Conservation (phyloP, 2,888 invertebrate species). For the Tenthredo notha region DNA sequence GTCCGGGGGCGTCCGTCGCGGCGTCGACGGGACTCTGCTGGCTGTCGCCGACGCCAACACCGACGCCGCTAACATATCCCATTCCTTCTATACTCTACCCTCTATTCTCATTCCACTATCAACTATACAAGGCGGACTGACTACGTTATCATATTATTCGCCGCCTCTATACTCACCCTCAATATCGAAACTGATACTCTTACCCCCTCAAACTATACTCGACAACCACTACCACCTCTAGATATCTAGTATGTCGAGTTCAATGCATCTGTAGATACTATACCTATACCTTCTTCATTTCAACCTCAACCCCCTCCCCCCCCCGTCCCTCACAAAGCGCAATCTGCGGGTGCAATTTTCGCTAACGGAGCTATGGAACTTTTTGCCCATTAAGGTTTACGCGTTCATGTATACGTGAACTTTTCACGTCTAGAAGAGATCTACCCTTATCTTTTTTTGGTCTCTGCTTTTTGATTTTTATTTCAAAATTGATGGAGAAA, state of each 20-base stretch:
- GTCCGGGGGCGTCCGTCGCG: conserved; percentile 66
- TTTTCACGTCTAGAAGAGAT: background rate
- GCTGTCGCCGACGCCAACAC: conserved; percentile 64
- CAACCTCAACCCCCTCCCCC: no score
- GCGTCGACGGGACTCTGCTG: conserved; percentile 70
- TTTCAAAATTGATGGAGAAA: background rate
- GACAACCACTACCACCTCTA: background rate
- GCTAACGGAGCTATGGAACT: background rate
- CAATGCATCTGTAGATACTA: background rate
- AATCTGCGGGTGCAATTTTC: background rate
- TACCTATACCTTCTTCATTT: background rate
- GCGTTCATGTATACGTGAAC: background rate
- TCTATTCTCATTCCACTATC: conserved; percentile 15
- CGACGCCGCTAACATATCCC: conserved; percentile 43
- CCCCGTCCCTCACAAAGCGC: no score
- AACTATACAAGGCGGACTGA: conserved; percentile 5
- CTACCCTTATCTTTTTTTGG: background rate
- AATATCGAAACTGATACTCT: background rate
- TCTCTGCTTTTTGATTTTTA: background rate
- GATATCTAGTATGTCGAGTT: conserved; percentile 5
- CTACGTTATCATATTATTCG: conserved; percentile 56
- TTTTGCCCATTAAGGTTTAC: conserved; percentile 4
- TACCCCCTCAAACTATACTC: background rate
- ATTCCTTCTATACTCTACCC: background rate
- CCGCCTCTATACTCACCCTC: conserved; percentile 30